These are phyloP conservation scores for Allobates femoralis DNA, from an alignment of 2,797 vertebrate genomes.

Conservation along the genomic window DNA sequence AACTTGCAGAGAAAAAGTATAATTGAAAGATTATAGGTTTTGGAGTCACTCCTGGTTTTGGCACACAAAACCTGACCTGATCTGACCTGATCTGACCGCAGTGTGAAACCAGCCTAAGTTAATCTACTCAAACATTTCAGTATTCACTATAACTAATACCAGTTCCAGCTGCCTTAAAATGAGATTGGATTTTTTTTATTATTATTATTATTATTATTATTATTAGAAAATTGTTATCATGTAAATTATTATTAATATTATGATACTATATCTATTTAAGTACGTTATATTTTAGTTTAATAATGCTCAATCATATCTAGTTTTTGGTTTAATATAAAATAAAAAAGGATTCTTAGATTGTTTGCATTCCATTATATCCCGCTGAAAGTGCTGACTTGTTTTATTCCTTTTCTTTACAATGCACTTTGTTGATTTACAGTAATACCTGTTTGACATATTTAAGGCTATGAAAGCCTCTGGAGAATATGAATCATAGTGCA, in stretches of 20 bases:
- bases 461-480: slow-evolving; percentile 38
- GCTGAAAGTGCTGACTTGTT: slow-evolving; percentile 49
- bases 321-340: slow-evolving; percentile 15
- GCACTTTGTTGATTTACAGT: slow-evolving; percentile 56
- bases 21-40: no score
- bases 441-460: slow-evolving; percentile 59
- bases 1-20: no score
- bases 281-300: neutral
- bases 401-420: slow-evolving; percentile 27
- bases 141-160: no score
- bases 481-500: slow-evolving; percentile 56
- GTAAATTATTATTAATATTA: neutral
- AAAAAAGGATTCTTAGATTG: slow-evolving; percentile 2
- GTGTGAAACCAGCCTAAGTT: no score
- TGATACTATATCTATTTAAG: neutral
- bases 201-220: neutral
- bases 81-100: no score
- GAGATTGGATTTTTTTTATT: neutral
- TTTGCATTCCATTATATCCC: slow-evolving; percentile 16
- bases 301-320: neutral
- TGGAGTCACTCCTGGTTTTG: no score
- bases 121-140: no score
- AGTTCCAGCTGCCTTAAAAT: neutral
- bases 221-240: neutral
- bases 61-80: no score